Evolutionary conservation across 2,113 vertebrate species (phyloP).

Genomic region (Tragelaphus imberbis): DNA sequence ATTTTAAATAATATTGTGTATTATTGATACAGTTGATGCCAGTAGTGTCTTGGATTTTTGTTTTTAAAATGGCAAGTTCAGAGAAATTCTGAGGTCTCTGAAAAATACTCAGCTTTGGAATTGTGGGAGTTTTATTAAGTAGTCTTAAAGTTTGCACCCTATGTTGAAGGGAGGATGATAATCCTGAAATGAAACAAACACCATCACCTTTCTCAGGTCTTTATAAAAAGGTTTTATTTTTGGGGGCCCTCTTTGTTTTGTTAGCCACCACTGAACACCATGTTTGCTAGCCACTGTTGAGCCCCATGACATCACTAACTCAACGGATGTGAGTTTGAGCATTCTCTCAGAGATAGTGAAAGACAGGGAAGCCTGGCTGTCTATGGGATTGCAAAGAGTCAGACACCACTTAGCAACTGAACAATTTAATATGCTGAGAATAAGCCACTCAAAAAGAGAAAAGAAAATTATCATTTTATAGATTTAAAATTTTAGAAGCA

Average conservation of each 20-base stretch:
- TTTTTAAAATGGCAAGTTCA: constrained; percentile 5
- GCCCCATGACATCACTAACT: not conserved
- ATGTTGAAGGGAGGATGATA: not conserved
- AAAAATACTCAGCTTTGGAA: not conserved
- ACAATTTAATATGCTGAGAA: not conserved
- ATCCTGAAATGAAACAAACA: not conserved
- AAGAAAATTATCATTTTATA: not conserved
- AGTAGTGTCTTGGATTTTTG: not conserved
- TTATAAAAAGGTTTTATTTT: constrained; percentile 22
- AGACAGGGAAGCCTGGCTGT: not conserved
- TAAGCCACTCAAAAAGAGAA: constrained; percentile 5
- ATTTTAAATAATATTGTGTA: not conserved
- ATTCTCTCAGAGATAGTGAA: not conserved
- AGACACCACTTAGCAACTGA: not conserved
- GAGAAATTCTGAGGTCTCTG: constrained; percentile 19
- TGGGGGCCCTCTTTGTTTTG: not conserved
- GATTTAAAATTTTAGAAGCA: not conserved
- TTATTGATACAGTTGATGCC: not conserved
- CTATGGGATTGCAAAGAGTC: not conserved
- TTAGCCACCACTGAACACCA: not conserved
- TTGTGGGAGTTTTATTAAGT: constrained; percentile 1
- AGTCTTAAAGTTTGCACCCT: not conserved
- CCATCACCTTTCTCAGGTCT: not conserved
- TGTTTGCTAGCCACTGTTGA: not conserved
- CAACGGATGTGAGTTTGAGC: not conserved